These are phyloP conservation scores for Xiphophorus maculatus DNA, from an alignment of 2,113 vertebrate genomes.

Conservation along the genomic window DNA sequence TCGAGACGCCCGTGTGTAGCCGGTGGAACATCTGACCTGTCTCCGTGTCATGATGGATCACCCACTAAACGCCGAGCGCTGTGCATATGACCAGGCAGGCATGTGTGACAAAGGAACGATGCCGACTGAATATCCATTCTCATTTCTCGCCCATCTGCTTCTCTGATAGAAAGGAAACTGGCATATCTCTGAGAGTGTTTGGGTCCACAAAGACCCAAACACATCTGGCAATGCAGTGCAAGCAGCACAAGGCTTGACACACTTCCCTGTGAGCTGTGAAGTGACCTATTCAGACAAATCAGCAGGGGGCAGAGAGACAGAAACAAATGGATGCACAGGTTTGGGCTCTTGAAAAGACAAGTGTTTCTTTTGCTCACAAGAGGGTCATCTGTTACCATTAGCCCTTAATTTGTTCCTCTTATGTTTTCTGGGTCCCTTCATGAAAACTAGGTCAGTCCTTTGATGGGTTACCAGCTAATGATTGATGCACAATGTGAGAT, in stretches of 20 bases:
- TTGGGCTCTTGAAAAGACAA: constrained; percentile 58
- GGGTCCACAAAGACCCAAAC: constrained; percentile 62
- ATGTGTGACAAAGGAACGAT: constrained; percentile 72
- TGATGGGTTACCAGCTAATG: constrained; percentile 62
- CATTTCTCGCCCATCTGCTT: constrained; percentile 78
- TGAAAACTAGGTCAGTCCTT: constrained; percentile 66
- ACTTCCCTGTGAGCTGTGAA: constrained; percentile 62
- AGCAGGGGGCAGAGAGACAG: constrained; percentile 56
- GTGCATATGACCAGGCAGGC: constrained; percentile 61
- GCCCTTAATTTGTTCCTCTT: constrained; percentile 25
- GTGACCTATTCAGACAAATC: constrained; percentile 71
- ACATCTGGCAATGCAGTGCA: constrained; percentile 52
- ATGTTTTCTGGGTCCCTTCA: constrained; percentile 33
- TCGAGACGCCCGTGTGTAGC: constrained; percentile 66
- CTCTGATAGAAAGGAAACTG: constrained; percentile 59
- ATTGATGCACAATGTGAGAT: constrained; percentile 26
- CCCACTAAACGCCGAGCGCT: constrained; percentile 59
- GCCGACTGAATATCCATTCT: constrained; percentile 74
- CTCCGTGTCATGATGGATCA: constrained; percentile 76
- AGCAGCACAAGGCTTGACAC: constrained; percentile 69
- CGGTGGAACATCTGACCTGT: constrained; percentile 73
- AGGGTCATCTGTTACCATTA: constrained; percentile 73
- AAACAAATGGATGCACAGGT: constrained; percentile 63
- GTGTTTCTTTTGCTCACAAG: constrained; percentile 51
- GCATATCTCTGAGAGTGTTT: constrained; percentile 50